These are phyloP conservation scores for Hetaerina titia DNA, from an alignment of 2,888 invertebrate species.

Conservation along the genomic window DNA sequence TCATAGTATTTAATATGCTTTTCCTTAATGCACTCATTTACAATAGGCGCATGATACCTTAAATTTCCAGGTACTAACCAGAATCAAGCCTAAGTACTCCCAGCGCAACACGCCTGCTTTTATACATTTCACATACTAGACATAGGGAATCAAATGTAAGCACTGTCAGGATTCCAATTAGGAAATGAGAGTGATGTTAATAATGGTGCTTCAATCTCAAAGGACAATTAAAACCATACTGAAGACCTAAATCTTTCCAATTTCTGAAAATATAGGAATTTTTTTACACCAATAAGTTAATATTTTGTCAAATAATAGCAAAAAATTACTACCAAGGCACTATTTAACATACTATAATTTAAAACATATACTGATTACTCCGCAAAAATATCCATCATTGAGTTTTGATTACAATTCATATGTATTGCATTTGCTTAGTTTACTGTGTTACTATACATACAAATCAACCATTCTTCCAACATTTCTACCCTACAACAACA, in stretches of 20 bases:
- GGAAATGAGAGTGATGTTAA: not conserved
- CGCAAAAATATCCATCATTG: constrained; percentile 64
- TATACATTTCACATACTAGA: not conserved
- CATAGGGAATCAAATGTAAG: not conserved
- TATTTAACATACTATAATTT: constrained; percentile 67
- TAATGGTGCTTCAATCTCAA: not conserved
- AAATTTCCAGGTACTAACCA: not conserved
- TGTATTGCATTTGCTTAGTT: constrained; percentile 45
- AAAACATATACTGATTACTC: constrained; percentile 48
- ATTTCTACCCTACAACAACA: constrained; percentile 62
- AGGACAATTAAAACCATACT: not conserved
- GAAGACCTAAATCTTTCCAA: not conserved
- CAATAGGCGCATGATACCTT: not conserved
- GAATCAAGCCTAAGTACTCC: not conserved
- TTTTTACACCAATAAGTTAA: not conserved
- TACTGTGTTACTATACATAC: constrained; percentile 53
- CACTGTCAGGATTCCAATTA: not conserved
- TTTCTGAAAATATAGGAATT: not conserved
- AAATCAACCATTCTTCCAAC: constrained; percentile 62
- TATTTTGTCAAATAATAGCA: constrained; percentile 15
- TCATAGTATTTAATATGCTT: not conserved
- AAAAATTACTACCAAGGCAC: constrained; percentile 63
- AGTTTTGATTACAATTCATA: constrained; percentile 64
- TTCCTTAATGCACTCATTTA: not conserved
- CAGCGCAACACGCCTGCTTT: not conserved